These are phyloP conservation scores for Drosophila rubida DNA, from an alignment of 2,888 invertebrate genomes.

Conservation along the genomic window DNA sequence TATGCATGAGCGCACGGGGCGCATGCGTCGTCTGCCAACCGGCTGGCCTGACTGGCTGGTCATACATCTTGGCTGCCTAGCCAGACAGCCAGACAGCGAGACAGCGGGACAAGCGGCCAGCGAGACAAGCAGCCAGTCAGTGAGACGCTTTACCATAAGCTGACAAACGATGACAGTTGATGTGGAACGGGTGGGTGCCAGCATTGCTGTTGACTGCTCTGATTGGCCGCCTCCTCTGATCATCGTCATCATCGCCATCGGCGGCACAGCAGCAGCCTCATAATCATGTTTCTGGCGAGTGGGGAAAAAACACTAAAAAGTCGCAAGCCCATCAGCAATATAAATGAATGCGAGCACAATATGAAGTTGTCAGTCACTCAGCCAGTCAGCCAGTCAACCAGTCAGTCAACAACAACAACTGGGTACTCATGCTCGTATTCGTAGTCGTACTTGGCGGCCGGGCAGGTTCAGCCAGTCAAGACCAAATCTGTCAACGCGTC, in stretches of 20 bases:
- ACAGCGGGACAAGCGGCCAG: slow-evolving; percentile 17
- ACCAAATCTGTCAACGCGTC: slow-evolving; percentile 77
- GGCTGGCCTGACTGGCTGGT: slow-evolving; percentile 51
- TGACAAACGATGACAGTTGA: slow-evolving; percentile 84
- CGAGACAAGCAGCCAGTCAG: slow-evolving; percentile 40
- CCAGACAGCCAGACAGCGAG: slow-evolving; percentile 8
- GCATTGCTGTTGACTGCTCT: slow-evolving; percentile 56
- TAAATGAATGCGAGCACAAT: slow-evolving; percentile 68
- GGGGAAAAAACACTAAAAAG: slow-evolving; percentile 20
- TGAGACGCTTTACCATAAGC: slow-evolving; percentile 75
- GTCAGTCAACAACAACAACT: slow-evolving; percentile 19
- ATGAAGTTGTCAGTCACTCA: slow-evolving; percentile 72
- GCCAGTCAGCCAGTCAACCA: slow-evolving; percentile 53
- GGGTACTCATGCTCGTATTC: slow-evolving; percentile 1
- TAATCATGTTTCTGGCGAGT: slow-evolving; percentile 26
- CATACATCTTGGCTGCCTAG: slow-evolving; percentile 67
- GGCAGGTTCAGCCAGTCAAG: slow-evolving; percentile 71
- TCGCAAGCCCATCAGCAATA: slow-evolving; percentile 48
- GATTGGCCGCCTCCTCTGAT: slow-evolving; percentile 70
- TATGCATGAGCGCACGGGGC: slow-evolving; percentile 67
- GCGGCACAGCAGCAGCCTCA: slow-evolving; percentile 15
- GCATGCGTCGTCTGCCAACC: slow-evolving; percentile 39
- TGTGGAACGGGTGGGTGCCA: slow-evolving; percentile 75
- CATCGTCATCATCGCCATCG: slow-evolving; percentile 27
- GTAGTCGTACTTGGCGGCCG: slow-evolving; percentile 19